These are phyloP conservation scores for Nasonovia ribisnigri DNA, from an alignment of 2,888 invertebrate species.

Conservation along the genomic window DNA sequence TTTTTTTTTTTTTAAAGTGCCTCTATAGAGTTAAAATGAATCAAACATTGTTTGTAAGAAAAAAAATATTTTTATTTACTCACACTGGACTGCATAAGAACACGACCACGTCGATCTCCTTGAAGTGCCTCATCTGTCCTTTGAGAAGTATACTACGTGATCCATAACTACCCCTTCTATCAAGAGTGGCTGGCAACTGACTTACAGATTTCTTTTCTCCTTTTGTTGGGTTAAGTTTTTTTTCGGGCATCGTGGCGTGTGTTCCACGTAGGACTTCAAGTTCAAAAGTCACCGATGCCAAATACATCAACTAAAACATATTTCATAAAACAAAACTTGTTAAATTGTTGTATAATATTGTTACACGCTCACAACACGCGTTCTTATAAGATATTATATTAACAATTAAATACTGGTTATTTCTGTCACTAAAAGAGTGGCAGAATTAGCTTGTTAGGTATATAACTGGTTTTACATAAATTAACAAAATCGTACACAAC, in stretches of 20 bases:
- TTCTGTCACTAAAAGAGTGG: background rate
- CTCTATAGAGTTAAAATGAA: background rate
- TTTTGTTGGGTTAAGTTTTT: conserved; percentile 35
- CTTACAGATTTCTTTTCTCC: conserved; percentile 46
- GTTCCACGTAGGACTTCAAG: conserved; percentile 78
- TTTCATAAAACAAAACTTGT: conserved; percentile 1
- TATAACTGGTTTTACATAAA: background rate
- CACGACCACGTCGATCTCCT: conserved; percentile 84
- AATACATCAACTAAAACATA: conserved; percentile 77
- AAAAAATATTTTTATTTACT: conserved; percentile 70
- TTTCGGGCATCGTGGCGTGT: conserved; percentile 33
- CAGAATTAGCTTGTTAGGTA: background rate
- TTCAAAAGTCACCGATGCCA: conserved; percentile 88
- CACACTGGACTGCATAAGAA: conserved; percentile 91
- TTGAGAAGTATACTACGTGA: conserved; percentile 81
- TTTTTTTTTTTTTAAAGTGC: background rate
- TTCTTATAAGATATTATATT: background rate
- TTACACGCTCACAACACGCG: background rate
- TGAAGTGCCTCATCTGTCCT: conserved; percentile 87
- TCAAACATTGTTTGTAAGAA: background rate
- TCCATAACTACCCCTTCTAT: conserved; percentile 78
- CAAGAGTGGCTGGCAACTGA: conserved; percentile 69
- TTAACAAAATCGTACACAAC: background rate
- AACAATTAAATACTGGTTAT: background rate
- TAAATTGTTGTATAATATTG: background rate